Percentiles rank a stretch among this genome's conserved stretches.
phyloP scores from a whole-genome alignment of 1,140 invertebrate genomes.

The Aradophagus sp. region DNA sequence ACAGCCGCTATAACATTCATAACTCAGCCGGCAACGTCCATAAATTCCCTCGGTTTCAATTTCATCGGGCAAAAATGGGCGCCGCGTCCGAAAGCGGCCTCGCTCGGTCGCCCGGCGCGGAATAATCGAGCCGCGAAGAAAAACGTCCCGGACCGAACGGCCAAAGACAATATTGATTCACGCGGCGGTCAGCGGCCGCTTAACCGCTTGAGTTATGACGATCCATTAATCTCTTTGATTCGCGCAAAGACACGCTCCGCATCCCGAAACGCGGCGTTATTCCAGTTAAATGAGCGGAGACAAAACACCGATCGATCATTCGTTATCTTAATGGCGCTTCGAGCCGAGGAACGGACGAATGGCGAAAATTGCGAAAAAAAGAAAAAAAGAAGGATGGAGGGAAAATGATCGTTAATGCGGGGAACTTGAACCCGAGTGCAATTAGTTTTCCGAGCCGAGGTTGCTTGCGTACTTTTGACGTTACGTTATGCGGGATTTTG shows the following conservation, averaged over 20 bases:
- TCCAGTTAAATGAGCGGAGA: conserved; percentile 17
- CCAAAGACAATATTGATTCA: conserved; percentile 52
- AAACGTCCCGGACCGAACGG: conserved; percentile 24
- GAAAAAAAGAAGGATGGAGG: not conserved
- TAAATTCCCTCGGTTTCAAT: too few relatives aligned
- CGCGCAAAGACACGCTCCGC: conserved; percentile 32
- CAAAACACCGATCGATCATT: conserved; percentile 30
- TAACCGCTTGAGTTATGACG: conserved; percentile 34
- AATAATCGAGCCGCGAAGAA: conserved; percentile 36
- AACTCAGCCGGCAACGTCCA: too few relatives aligned
- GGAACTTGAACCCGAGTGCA: conserved; percentile 22
- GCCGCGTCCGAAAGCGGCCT: too few relatives aligned
- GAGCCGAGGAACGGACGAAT: too few relatives aligned
- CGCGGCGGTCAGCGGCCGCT: conserved; percentile 29
- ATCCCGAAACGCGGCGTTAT: conserved; percentile 6
- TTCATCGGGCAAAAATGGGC: too few relatives aligned
- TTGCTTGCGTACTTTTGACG: conserved; percentile 21
- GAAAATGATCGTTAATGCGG: conserved; percentile 9
- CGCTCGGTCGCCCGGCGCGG: conserved; percentile 3
- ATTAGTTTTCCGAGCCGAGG: conserved; percentile 26
- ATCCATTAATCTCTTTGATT: conserved; percentile 48
- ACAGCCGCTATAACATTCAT: too few relatives aligned
- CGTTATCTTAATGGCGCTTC: conserved; percentile 21
- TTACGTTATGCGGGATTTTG: too few relatives aligned
- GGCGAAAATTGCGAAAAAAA: too few relatives aligned